Percentiles rank a stretch among this genome's conserved stretches.
Conservation (phyloP, 2,888 invertebrate species). For the Subacronicta megacephala region DNA sequence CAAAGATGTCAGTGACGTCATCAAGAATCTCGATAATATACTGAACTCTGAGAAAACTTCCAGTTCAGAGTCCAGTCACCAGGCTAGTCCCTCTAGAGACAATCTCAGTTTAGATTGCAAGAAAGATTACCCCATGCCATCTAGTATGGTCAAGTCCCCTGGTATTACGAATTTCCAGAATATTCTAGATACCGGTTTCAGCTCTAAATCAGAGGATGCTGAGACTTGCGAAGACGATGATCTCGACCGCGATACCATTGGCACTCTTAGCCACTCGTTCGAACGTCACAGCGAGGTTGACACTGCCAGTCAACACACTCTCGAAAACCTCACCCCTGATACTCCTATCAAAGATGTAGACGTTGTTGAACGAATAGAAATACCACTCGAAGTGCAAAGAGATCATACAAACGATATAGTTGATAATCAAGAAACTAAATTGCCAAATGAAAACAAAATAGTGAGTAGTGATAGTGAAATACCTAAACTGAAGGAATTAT, state of each 20-base stretch:
- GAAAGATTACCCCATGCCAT: conserved; percentile 81
- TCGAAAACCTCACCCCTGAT: conserved; percentile 83
- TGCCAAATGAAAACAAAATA: conserved; percentile 79
- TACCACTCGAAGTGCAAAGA: conserved; percentile 53
- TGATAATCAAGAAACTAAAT: conserved; percentile 68
- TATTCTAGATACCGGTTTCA: conserved; percentile 75
- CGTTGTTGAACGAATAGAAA: conserved; percentile 60
- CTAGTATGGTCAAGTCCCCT: conserved; percentile 84
- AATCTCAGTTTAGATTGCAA: conserved; percentile 84
- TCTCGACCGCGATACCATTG: conserved; percentile 79
- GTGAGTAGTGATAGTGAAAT: conserved; percentile 78
- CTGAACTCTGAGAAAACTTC: conserved; percentile 90
- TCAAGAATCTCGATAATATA: conserved; percentile 91
- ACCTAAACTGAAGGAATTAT: conserved; percentile 81
- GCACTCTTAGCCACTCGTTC: conserved; percentile 84
- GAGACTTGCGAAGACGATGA: conserved; percentile 76
- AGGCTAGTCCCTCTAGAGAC: conserved; percentile 88
- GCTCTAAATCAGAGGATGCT: conserved; percentile 62
- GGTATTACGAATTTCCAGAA: conserved; percentile 85
- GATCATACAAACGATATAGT: conserved; percentile 56
- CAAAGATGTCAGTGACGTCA: conserved; percentile 90
- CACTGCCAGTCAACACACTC: conserved; percentile 80
- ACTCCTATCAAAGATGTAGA: conserved; percentile 81
- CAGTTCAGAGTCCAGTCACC: conserved; percentile 89
- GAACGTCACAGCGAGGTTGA: conserved; percentile 80